Conservation (phyloP, 1,140 invertebrate species). For the Glomeris maerens region DNA sequence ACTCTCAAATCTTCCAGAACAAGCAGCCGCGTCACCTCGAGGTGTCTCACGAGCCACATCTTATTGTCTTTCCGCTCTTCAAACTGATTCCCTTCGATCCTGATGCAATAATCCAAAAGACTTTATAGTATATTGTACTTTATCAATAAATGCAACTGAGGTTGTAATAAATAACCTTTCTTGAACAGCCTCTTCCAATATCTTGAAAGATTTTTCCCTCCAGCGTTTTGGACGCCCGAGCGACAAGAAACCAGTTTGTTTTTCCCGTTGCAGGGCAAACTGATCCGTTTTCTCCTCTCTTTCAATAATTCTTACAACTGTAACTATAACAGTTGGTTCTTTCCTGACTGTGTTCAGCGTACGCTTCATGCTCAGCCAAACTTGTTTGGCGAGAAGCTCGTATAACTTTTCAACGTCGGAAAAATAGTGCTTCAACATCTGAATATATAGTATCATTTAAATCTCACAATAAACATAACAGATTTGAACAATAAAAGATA, state of each 20-base stretch:
- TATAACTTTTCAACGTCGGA: conserved; percentile 85
- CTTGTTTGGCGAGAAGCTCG: conserved; percentile 58
- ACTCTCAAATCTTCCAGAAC: conserved; percentile 84
- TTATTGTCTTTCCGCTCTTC: conserved; percentile 84
- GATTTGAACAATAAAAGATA: neutral
- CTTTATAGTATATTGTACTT: too few relatives aligned
- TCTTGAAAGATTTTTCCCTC: conserved; percentile 66
- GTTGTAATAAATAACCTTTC: conserved; percentile 46
- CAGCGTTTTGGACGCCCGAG: conserved; percentile 86
- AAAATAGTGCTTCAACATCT: conserved; percentile 80
- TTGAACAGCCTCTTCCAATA: conserved; percentile 66
- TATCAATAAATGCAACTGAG: too few relatives aligned
- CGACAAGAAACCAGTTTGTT: conserved; percentile 73
- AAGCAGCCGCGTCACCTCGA: conserved; percentile 61
- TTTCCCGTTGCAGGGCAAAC: conserved; percentile 57
- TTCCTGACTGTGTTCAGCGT: conserved; percentile 86
- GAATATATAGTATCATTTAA: too few relatives aligned
- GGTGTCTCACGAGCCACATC: conserved; percentile 77
- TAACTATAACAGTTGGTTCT: conserved; percentile 91
- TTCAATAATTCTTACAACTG: conserved; percentile 88
- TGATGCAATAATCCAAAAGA: too few relatives aligned
- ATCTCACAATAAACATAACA: neutral
- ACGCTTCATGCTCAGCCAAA: conserved; percentile 72
- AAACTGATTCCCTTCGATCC: conserved; percentile 59
- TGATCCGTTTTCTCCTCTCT: conserved; percentile 84